Base-by-base conservation (phyloP, 1,140 invertebrate species). In the Drosophila asahinai region DNA sequence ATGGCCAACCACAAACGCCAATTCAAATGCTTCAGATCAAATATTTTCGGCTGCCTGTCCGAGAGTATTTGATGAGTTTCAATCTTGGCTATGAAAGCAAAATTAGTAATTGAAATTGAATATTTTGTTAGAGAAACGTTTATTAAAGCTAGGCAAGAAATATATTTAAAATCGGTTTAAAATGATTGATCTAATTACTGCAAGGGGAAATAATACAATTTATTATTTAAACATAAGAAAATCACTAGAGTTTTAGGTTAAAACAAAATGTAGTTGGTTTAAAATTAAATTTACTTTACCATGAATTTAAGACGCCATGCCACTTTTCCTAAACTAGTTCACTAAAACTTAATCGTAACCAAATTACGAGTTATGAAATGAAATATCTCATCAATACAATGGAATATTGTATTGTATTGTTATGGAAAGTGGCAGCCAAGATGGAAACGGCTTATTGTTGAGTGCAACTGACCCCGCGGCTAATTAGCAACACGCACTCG, bases 401-500 rank as follows among this genome's bases (percentile, higher is more conserved):
- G 2, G 6, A 0, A 55, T 19, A 19, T 52, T 17, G 49, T 54
- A 36, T 54, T 54, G 17, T 38, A 54, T 40, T 40, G 54, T 22
- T 66, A 22, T 66, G 45, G 25, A 19, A 40, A 33, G 67, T 47
- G 43, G 12, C 17, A 9, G 48, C 22, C 38, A 33, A 25, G 15
- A 38, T 11, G 30, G 5, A 11, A 55, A 43, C n/a, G 19, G 12
- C n/a, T 27, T 38, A 25, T 9, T 30, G 38, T 52, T 27, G 38
- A 25, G 22, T 43, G 63, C 67, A 71, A n/a, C 22, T 71, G 67
- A 68, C 40, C 67, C 49, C 36, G 27, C 14, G 30, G 12, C 67
- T 68, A 68, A 71, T 71, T 68, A 71, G 67, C 67, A 27, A 33
- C 52, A 72, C 70, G 54, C 38, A 52, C 67, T 27, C 67, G 8